phyloP scores from a whole-genome alignment of 2,888 invertebrate species.

The Barypeithes pellucidus region DNA sequence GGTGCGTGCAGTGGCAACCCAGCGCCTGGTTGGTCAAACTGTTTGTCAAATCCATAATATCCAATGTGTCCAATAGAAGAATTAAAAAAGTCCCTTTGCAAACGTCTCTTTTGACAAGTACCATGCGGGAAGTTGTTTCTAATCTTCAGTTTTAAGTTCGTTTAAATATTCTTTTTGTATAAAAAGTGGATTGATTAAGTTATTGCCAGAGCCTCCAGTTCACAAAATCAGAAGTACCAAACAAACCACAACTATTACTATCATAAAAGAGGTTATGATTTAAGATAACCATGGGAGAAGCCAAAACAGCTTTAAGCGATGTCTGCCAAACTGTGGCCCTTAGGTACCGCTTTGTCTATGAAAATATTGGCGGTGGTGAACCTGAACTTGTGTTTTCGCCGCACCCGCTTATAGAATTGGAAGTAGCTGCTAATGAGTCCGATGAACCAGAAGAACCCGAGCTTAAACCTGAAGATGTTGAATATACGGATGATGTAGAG shows the following conservation, averaged over 20 bases:
- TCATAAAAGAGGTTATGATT: constrained; percentile 55
- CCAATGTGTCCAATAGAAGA: constrained; percentile 32
- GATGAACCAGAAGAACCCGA: constrained; percentile 65
- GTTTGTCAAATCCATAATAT: not conserved
- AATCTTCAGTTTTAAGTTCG: constrained; percentile 36
- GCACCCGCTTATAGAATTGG: constrained; percentile 65
- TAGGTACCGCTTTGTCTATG: constrained; percentile 67
- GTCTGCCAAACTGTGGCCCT: constrained; percentile 66
- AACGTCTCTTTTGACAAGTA: constrained; percentile 60
- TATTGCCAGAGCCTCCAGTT: not conserved
- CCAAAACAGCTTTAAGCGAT: constrained; percentile 60
- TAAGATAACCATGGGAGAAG: constrained; percentile 65
- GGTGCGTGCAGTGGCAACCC: not conserved
- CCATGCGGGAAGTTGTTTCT: constrained; percentile 63
- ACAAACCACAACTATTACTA: not conserved
- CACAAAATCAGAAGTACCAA: constrained; percentile 32
- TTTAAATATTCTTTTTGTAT: constrained; percentile 16
- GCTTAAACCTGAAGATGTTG: constrained; percentile 66
- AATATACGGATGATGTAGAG: constrained; percentile 83
- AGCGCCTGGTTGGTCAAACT: constrained; percentile 22
- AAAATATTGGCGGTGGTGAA: constrained; percentile 63
- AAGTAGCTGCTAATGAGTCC: constrained; percentile 60
- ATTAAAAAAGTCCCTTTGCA: constrained; percentile 52
- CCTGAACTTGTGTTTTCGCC: constrained; percentile 64
- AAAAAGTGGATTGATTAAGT: constrained; percentile 25